Evolutionary conservation across 2,797 vertebrate genomes (phyloP), one percentile per base, ranked within the genome.

Genomic region (Spondyliosoma cantharus): DNA sequence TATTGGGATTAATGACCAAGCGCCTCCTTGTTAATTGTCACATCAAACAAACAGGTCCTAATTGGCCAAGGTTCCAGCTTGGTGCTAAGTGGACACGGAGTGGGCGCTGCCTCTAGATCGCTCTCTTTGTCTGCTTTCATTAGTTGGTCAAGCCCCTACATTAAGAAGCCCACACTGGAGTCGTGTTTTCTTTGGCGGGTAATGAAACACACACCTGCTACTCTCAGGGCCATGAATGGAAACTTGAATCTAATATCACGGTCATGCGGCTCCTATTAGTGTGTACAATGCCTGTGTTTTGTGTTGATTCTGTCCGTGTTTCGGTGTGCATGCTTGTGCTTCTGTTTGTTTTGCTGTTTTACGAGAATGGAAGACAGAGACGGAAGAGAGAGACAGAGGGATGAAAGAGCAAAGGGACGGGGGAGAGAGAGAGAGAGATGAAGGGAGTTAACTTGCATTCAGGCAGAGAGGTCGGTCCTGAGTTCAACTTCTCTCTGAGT

Each of bases 181-280:
- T 92, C 54, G 49, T 92, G 89, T 91, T 91, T 92, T 91, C 88
- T 89, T 94, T 87, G 87, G 78, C 72, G 66, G 81, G 80, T 83
- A 92, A 91, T 90, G 91, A 92, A 94, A 93, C 90, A 93, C 92
- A 93, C 94, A 96, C 95, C 95, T 95, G 95, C 95, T 94, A 92
- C 93, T 94, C 91, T 91, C 87, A 81, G 86, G 86, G 71, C 83
- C 24, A 64, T 93, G 89, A 94, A 94, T 92, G 81, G 89, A 90
- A 89, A 91, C 91, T 93, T 92, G 89, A 93, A 94, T 91, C 87
- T 90, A 90, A 91, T 93, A 92, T 89, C 88, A 80, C 85, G 58
- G 62, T 91, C 88, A 86, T 90, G 89, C 75, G 87, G 83, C 86
- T 91, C 74, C 84, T 91, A 83, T 92, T 91, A 87, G 76, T 45